Evolutionary conservation across 2,113 vertebrate species (phyloP).

Genomic region (Bettongia penicillata): DNA sequence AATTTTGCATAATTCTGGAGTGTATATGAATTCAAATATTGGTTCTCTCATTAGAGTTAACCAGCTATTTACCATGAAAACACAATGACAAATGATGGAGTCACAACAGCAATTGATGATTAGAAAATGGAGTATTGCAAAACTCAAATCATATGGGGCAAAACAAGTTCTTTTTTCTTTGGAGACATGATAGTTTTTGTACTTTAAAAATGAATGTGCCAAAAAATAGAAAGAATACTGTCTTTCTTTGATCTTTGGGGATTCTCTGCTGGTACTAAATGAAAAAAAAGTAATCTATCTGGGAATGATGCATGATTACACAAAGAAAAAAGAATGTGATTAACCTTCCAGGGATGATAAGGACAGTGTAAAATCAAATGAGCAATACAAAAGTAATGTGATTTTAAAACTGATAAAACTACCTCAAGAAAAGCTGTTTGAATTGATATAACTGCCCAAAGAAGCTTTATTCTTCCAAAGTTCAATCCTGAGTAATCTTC

Average conservation of each 20-base stretch:
- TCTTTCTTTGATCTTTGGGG: neutral
- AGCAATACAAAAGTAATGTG: neutral
- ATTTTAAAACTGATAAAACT: neutral
- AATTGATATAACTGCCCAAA: slow-evolving; percentile 10
- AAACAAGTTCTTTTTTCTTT: neutral
- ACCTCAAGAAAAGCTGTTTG: slow-evolving; percentile 16
- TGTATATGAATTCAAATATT: neutral
- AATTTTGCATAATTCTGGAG: neutral
- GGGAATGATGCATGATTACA: neutral
- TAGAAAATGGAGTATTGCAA: slow-evolving; percentile 17
- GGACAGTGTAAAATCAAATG: slow-evolving; percentile 8
- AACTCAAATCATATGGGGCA: neutral
- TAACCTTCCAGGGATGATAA: neutral
- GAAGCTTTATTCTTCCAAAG: neutral
- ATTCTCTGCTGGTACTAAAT: neutral
- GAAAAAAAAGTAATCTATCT: slow-evolving; percentile 21
- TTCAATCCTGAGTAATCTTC: neutral
- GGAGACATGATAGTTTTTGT: neutral
- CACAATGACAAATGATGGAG: neutral
- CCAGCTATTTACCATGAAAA: neutral
- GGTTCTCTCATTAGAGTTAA: neutral
- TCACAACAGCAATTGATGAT: neutral
- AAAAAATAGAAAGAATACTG: neutral
- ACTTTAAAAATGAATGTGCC: neutral
- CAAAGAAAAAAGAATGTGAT: neutral